phyloP scores from a whole-genome alignment of 92 coral and sea anemone species.

The Pocillopora meandrina region DNA sequence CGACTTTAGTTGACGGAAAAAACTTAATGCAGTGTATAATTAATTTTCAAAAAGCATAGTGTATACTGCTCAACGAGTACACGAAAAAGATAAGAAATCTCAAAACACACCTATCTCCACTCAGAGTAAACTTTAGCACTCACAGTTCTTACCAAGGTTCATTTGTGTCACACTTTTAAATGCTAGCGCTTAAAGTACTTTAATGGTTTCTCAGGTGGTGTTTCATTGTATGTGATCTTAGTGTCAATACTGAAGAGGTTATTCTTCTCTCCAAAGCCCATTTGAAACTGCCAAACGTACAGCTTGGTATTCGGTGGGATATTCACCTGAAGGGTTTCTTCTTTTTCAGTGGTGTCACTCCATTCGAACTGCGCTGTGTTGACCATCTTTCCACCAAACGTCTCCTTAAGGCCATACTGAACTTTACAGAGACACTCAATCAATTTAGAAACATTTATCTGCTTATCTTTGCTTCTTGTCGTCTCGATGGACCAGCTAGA shows the following conservation, averaged over 20 bases:
- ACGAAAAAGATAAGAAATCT: too few species aligned
- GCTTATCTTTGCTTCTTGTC: too few species aligned
- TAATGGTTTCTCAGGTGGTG: slow-evolving; percentile 2
- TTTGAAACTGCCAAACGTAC: slow-evolving; percentile 34
- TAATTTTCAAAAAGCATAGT: too few species aligned
- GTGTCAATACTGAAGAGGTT: slow-evolving; percentile 13
- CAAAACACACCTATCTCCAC: too few species aligned
- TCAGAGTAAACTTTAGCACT: too few species aligned
- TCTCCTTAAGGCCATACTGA: slow-evolving; percentile 13
- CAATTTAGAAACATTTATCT: not conserved
- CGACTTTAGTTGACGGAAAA: too few species aligned
- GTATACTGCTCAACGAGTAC: too few species aligned
- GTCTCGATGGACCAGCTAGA: not conserved
- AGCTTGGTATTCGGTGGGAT: not conserved
- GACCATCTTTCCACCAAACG: slow-evolving; percentile 27
- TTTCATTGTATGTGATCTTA: not conserved
- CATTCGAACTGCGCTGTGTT: not conserved
- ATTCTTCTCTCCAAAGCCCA: slow-evolving; percentile 29
- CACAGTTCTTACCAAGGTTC: too few species aligned
- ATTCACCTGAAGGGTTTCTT: not conserved
- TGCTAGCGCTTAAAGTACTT: not conserved
- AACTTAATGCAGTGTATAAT: too few species aligned
- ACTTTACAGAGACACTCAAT: not conserved
- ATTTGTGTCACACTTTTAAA: too few species aligned
- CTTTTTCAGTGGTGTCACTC: slow-evolving; percentile 3